Percentiles rank a stretch among this genome's conserved stretches.
Conservation (phyloP, 2,113 vertebrate genomes). For the Prionailurus bengalensis region DNA sequence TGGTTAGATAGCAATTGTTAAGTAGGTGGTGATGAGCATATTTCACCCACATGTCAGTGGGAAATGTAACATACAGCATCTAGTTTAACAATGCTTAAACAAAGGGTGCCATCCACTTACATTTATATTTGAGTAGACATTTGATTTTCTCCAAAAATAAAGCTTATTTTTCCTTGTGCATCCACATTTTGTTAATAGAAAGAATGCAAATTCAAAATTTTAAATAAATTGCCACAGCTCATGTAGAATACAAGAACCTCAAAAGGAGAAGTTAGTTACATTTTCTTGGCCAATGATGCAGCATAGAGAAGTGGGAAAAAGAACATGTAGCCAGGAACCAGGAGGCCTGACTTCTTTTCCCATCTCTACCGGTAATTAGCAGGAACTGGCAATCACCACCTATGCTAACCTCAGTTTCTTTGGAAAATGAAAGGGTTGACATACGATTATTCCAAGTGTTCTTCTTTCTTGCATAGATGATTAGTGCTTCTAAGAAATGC, state of each 20-base stretch:
- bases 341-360: not conserved
- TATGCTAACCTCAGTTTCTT: not conserved
- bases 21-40: not conserved
- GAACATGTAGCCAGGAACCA: not conserved
- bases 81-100: not conserved
- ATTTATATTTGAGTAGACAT: not conserved
- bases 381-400: not conserved
- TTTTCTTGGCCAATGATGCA: not conserved
- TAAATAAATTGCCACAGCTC: not conserved
- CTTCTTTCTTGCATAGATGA: not conserved
- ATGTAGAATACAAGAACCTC: not conserved
- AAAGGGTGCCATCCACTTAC: not conserved
- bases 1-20: not conserved
- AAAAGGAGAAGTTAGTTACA: constrained; percentile 19
- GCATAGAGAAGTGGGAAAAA: not conserved
- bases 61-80: not conserved
- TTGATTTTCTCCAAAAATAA: constrained; percentile 41
- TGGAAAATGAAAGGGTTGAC: constrained; percentile 24
- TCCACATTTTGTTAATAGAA: constrained; percentile 6
- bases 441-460: constrained; percentile 31
- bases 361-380: not conserved
- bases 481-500: not conserved
- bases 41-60: not conserved
- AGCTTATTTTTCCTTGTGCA: not conserved
- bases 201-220: constrained; percentile 45